A percentile compares a stretch with the other conserved stretches of the same genome.
Evolutionary conservation across 2,888 invertebrate species (phyloP).

Genomic region (Ormyrus pomaceus): DNA sequence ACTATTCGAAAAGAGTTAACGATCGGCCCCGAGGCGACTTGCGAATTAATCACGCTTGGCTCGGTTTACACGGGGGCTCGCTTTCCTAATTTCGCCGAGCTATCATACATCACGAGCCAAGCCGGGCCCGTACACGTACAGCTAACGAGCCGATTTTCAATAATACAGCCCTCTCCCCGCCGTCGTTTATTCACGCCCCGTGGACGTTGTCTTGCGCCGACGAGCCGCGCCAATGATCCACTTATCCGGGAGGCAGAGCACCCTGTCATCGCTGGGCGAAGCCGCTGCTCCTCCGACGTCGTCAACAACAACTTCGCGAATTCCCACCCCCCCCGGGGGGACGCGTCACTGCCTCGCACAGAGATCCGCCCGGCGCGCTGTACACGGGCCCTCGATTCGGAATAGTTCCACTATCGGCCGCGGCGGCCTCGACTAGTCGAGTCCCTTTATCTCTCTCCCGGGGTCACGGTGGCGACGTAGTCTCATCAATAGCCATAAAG

Average conservation of each 20-base stretch:
- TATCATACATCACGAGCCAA: background rate
- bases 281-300: slow-evolving; percentile 1
- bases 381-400: background rate
- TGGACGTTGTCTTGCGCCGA: slow-evolving; percentile 34
- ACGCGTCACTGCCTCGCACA: slow-evolving; percentile 6
- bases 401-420: background rate
- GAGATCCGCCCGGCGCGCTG: background rate
- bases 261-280: slow-evolving; percentile 36
- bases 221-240: slow-evolving; percentile 35
- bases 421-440: background rate
- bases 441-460: slow-evolving; percentile 28
- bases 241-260: slow-evolving; percentile 26
- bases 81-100: background rate
- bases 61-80: background rate
- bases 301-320: slow-evolving; percentile 27
- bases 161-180: background rate
- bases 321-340: slow-evolving; percentile 17
- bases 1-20: too few relatives aligned
- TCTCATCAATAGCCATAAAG: slow-evolving; percentile 47
- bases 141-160: slow-evolving; percentile 42
- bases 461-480: background rate
- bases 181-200: slow-evolving; percentile 42
- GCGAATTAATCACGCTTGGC: slow-evolving; percentile 14
- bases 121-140: background rate
- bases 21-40: too few relatives aligned